Conservation (phyloP, 2,797 vertebrate species). For the Pyrocephalus nanus region DNA sequence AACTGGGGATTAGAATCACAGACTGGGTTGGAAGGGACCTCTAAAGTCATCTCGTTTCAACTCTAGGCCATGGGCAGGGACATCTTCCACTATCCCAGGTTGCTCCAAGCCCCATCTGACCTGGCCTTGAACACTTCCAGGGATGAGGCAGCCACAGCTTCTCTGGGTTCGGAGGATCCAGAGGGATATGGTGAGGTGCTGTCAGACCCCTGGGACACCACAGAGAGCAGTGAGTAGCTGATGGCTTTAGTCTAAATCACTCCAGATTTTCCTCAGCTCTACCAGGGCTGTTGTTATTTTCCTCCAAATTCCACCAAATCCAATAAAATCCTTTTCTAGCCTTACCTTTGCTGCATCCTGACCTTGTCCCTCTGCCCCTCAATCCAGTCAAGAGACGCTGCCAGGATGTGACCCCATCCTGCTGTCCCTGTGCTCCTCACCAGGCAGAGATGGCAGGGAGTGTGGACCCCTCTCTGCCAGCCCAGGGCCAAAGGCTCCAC, state of each 20-base stretch:
- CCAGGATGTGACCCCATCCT: not conserved
- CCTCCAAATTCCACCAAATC: not conserved
- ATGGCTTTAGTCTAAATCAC: not conserved
- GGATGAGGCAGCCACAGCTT: not conserved
- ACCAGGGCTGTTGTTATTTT: not conserved
- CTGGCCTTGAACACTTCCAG: not conserved
- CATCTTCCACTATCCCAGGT: not conserved
- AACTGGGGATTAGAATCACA: not conserved
- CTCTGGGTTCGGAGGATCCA: not conserved
- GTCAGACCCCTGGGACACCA: not conserved
- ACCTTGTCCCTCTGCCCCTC: not conserved
- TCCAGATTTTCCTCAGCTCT: not conserved
- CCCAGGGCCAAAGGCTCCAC: not conserved
- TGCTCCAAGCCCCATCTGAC: not conserved
- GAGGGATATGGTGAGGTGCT: not conserved
- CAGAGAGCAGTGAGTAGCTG: not conserved
- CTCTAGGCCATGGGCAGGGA: not conserved
- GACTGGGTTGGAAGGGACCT: not conserved
- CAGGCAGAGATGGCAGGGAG: not conserved
- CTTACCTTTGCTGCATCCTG: not conserved
- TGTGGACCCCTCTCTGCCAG: not conserved
- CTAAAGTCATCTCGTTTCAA: not conserved
- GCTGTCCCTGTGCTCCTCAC: not conserved
- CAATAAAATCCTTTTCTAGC: not conserved
- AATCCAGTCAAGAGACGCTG: not conserved